These are phyloP conservation scores for Chlorops oryzae DNA, from an alignment of 1,140 invertebrate genomes.

Conservation along the genomic window DNA sequence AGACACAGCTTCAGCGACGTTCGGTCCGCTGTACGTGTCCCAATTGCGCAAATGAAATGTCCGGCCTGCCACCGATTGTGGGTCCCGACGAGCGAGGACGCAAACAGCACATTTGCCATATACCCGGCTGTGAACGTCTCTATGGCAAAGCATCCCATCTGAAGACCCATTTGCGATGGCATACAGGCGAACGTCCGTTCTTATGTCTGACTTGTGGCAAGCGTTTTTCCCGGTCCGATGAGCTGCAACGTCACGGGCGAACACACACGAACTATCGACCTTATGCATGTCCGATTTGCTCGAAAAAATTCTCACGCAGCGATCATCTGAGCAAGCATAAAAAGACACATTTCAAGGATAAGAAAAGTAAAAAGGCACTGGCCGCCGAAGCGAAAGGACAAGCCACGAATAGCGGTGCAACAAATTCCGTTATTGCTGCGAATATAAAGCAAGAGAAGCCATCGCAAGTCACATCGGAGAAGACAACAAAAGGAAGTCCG, in stretches of 20 bases:
- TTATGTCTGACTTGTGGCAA: conserved; percentile 76
- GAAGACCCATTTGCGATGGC: conserved; percentile 80
- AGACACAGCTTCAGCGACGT: conserved; percentile 45
- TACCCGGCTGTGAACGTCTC: conserved; percentile 83
- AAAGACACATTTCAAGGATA: conserved; percentile 62
- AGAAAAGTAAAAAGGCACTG: conserved; percentile 40
- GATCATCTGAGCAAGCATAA: conserved; percentile 81
- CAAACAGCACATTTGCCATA: conserved; percentile 82
- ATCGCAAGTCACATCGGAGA: conserved; percentile 7
- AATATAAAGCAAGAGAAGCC: conserved; percentile 33
- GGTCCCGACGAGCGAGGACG: conserved; percentile 56
- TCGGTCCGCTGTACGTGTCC: conserved; percentile 64
- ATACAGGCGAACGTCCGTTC: conserved; percentile 71
- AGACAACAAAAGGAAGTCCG: not conserved
- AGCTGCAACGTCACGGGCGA: conserved; percentile 72
- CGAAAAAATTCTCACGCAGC: conserved; percentile 74
- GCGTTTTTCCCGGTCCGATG: conserved; percentile 82
- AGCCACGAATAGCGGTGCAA: too few relatives aligned
- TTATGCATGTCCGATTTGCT: conserved; percentile 67
- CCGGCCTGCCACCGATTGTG: conserved; percentile 55
- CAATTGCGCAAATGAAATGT: conserved; percentile 64
- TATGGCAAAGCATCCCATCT: conserved; percentile 90
- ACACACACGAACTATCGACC: conserved; percentile 81
- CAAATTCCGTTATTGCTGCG: too few relatives aligned
- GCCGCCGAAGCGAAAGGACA: conserved; percentile 39